phyloP scores from a whole-genome alignment of 30 jellyfish, hydroid and myxozoan species.

The Calvadosia cruxmelitensis region DNA sequence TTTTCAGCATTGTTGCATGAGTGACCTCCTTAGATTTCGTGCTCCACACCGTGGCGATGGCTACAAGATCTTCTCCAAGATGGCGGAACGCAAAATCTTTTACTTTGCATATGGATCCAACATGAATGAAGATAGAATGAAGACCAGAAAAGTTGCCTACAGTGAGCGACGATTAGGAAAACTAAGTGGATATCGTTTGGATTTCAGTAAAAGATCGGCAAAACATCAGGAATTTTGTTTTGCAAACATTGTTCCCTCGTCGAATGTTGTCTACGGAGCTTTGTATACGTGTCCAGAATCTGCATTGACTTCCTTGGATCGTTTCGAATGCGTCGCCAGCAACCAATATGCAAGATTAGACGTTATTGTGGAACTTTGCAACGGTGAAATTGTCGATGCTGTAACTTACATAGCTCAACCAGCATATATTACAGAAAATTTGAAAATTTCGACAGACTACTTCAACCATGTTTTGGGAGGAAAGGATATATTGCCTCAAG shows the following conservation, averaged over 20 bases:
- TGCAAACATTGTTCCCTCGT: not conserved
- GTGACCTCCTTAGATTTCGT: too few species aligned
- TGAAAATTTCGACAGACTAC: constrained; percentile 24
- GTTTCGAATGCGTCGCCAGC: constrained; percentile 60
- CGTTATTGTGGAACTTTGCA: constrained; percentile 5
- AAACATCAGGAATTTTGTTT: not conserved
- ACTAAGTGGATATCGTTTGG: constrained; percentile 30
- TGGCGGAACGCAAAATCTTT: too few species aligned
- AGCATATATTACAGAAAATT: constrained; percentile 9
- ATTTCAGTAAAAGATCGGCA: constrained; percentile 9
- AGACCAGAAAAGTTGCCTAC: constrained; percentile 25
- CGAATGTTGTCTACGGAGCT: constrained; percentile 50
- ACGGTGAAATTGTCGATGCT: constrained; percentile 21
- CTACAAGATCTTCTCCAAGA: too few species aligned
- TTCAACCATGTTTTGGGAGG: constrained; percentile 51
- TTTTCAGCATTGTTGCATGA: too few species aligned
- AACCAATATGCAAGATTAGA: constrained; percentile 27
- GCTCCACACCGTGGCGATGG: too few species aligned
- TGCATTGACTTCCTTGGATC: constrained; percentile 19
- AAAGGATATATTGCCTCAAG: constrained; percentile 46
- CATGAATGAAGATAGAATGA: constrained; percentile 68
- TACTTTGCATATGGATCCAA: constrained; percentile 85
- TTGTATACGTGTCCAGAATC: constrained; percentile 34
- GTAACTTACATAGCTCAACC: constrained; percentile 42
- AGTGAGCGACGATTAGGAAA: constrained; percentile 31